Evolutionary conservation across 2,888 invertebrate species (phyloP).

Genomic region (Yponomeuta evonymella): DNA sequence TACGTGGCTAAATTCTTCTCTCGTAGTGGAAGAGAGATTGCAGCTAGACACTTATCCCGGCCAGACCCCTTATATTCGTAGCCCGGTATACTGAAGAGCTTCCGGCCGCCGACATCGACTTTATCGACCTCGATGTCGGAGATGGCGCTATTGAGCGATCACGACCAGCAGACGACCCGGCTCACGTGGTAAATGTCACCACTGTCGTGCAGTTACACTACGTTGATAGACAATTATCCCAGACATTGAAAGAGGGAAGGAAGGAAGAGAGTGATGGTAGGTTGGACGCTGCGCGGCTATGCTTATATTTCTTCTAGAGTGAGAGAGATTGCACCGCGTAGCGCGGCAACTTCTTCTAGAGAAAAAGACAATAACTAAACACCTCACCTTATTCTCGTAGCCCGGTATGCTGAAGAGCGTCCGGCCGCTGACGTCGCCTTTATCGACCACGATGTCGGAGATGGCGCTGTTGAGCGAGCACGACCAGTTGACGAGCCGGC

Average conservation of each 20-base stretch:
- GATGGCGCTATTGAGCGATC: slow-evolving; percentile 95
- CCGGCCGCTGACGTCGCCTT: slow-evolving; percentile 89
- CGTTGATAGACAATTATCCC: not conserved
- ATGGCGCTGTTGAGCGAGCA: slow-evolving; percentile 97
- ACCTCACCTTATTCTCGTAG: slow-evolving; percentile 81
- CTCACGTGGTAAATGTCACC: not conserved
- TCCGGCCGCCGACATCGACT: slow-evolving; percentile 89
- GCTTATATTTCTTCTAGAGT: too few species aligned
- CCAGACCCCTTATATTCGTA: slow-evolving; percentile 79
- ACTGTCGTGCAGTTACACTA: too few species aligned
- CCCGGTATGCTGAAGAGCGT: slow-evolving; percentile 94
- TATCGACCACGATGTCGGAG: slow-evolving; percentile 99
- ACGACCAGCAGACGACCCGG: slow-evolving; percentile 44
- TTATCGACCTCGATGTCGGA: slow-evolving; percentile 99
- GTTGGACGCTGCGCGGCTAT: too few species aligned
- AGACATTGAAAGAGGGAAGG: not conserved
- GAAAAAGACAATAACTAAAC: not conserved
- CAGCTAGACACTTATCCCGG: too few species aligned
- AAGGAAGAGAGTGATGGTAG: too few species aligned
- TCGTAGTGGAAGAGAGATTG: too few species aligned
- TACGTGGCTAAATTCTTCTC: too few species aligned
- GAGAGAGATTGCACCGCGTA: too few species aligned
- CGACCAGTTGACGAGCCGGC: slow-evolving; percentile 98
- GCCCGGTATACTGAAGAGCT: slow-evolving; percentile 92
- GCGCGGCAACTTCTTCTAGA: too few species aligned